These are phyloP conservation scores for Empidonax alnorum DNA, from an alignment of 2,113 vertebrate species.

Conservation along the genomic window DNA sequence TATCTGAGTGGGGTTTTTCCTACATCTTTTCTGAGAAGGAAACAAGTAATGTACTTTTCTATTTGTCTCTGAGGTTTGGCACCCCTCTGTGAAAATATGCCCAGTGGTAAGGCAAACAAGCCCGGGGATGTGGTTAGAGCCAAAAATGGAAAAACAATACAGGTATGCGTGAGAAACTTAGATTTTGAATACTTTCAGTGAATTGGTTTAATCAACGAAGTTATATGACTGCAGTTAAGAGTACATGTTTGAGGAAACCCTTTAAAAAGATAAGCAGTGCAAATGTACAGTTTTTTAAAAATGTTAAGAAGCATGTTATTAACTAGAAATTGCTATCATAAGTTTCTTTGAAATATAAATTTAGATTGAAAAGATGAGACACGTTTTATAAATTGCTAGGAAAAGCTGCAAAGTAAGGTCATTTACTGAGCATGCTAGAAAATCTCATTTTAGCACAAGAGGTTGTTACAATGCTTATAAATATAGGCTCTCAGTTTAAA, in stretches of 20 bases:
- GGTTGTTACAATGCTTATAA: background rate
- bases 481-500: background rate
- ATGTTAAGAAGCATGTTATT: background rate
- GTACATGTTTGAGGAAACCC: background rate
- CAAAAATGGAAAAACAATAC: slow-evolving; percentile 97
- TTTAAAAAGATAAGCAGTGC: background rate
- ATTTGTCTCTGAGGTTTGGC: slow-evolving; percentile 82
- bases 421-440: background rate
- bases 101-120: slow-evolving; percentile 92
- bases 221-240: background rate
- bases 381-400: background rate
- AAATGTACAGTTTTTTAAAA: background rate
- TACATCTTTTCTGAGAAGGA: background rate
- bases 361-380: background rate
- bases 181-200: background rate
- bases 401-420: background rate
- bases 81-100: slow-evolving; percentile 98
- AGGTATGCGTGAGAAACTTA: slow-evolving; percentile 78
- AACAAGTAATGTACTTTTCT: background rate
- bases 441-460: background rate
- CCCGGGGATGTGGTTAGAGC: slow-evolving; percentile 94
- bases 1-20: background rate
- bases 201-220: background rate
- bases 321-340: background rate
- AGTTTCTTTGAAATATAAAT: background rate